Conservation (phyloP, 2,113 vertebrate genomes). For the Crotalus tigris region DNA sequence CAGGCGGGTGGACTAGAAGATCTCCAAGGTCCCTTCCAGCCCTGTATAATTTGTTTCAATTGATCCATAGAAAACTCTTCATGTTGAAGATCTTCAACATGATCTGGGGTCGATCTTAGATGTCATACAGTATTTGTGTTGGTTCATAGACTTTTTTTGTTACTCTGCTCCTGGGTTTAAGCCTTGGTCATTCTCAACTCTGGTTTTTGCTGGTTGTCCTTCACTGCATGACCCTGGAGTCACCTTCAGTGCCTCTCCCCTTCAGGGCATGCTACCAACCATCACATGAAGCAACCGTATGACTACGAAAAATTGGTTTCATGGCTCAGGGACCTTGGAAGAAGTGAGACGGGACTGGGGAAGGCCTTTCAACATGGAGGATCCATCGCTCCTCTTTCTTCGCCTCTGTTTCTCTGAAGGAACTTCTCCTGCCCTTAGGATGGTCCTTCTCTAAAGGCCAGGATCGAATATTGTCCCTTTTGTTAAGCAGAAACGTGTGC, state of each 20-base stretch:
- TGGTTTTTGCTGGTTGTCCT: background rate
- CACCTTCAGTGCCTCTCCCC: slow-evolving; percentile 47
- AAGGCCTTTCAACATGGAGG: background rate
- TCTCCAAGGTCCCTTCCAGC: background rate
- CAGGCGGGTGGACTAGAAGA: background rate
- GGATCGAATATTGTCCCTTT: background rate
- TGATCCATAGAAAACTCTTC: background rate
- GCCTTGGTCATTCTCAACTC: background rate
- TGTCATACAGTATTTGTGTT: background rate
- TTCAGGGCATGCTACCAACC: background rate
- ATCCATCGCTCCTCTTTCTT: background rate
- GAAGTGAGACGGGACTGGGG: rapidly evolving
- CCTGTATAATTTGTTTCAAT: background rate
- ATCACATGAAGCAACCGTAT: background rate
- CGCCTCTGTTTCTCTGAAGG: background rate
- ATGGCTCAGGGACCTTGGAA: background rate
- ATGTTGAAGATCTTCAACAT: background rate
- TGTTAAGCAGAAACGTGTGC: slow-evolving; percentile 36
- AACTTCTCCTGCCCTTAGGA: background rate
- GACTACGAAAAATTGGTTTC: background rate
- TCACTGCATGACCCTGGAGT: slow-evolving; percentile 15
- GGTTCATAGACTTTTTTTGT: background rate
- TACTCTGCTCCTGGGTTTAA: rapidly evolving
- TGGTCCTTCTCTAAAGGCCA: background rate
- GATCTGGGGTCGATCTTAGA: background rate